phyloP scores from a whole-genome alignment of 2,797 vertebrate species.

The Luscinia megarhynchos region DNA sequence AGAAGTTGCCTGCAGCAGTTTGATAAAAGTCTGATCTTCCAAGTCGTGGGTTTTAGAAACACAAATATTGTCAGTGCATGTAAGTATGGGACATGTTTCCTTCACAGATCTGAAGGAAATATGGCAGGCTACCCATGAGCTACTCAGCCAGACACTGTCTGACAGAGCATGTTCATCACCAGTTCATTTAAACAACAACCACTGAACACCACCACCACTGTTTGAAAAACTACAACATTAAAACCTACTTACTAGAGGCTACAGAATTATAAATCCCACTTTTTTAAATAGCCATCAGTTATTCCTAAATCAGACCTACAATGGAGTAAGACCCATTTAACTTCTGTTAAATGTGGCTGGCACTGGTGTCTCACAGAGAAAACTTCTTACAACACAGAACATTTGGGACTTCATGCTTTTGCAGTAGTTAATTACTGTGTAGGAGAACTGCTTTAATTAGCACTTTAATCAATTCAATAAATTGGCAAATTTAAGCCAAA shows the following conservation, averaged over 20 bases:
- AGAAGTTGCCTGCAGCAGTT: background rate
- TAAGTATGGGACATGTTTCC: background rate
- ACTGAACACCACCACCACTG: background rate
- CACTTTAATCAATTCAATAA: background rate
- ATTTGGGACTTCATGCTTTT: background rate
- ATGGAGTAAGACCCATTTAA: background rate
- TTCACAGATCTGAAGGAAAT: background rate
- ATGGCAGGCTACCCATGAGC: background rate
- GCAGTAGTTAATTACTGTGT: background rate
- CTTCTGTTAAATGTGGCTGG: background rate
- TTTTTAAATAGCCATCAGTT: background rate
- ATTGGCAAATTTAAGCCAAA: background rate
- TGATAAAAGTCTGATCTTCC: background rate
- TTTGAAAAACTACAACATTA: background rate
- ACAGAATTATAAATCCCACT: background rate
- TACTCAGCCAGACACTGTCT: background rate
- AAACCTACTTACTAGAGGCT: background rate
- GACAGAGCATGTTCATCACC: background rate
- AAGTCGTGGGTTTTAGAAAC: background rate
- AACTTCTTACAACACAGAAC: background rate
- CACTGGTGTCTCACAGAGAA: background rate
- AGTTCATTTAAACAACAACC: background rate
- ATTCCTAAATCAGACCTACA: background rate
- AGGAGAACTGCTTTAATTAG: background rate
- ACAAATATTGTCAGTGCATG: background rate